Base-by-base conservation (phyloP, 2,797 vertebrate species). In the Emys orbicularis region DNA sequence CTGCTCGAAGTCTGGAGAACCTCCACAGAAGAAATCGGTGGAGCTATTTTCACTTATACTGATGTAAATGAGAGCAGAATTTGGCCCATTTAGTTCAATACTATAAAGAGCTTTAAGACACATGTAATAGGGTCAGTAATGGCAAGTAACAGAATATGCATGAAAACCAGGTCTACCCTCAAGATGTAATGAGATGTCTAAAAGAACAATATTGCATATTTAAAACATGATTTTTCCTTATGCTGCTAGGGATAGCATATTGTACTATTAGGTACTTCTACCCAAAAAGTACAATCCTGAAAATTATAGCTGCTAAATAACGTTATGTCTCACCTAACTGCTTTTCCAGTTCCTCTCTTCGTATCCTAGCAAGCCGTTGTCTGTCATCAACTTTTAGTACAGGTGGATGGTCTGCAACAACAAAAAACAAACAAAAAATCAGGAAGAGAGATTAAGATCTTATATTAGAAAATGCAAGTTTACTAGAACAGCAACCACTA, bases 361-460 rank as follows among this genome's bases (percentile, higher is more conserved):
- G 98, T 96, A 99, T 99, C 57, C 99, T 98, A 90, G 99, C 99
- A 92, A 99, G 98, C 41, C 98, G 98, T 96, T 99, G 99, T 84
- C 99, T 98, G 97, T 99, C 99, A 89, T 99, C 99, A 56, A 99
- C 99, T 93, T 98, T 99, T 57, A 99, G 98, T 93, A 99, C 95
- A 90, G 98, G 97, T 2, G 98, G 95, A 87, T 96, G 96, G 80
- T 98, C 98, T 98, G 86, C 37, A 97, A 91, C 90, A 31, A 59
- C 65, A 47, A 68, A 84, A 90, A 2, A n/a, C 3, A 29, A 57
- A 47, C 50, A 4, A 50, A 49, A 84, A 21, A 61, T 96, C n/a
- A 95, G 21, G n/a, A 11, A 44, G 13, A 49, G 1, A 87, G 49
- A 86, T 56, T 19, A 80, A 83, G 74, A 92, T 72, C 68, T 82